Evolutionary conservation across 2,797 vertebrate species (phyloP), one percentile per base, ranked within the genome.

Genomic region (Argentina silus): DNA sequence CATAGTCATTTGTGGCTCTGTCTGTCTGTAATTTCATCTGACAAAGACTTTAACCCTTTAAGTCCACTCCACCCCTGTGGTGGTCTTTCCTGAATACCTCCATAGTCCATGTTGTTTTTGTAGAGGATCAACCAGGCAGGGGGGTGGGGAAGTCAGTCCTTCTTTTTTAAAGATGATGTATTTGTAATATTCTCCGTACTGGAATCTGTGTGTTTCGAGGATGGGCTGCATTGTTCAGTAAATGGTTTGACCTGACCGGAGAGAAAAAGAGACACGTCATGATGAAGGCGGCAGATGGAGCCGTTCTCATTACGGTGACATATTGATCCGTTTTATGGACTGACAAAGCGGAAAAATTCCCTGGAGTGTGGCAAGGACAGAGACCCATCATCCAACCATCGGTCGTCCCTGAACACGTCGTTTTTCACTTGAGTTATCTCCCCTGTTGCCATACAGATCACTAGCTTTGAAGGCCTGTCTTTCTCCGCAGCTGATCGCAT

Each of bases 1-100:
- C 12, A 73, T 50, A 64, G 11, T 12, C 3, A 0, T 12, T 36
- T 36, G 44, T 59, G 69, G 23, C 73, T 72, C 11, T 21, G 44
- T 64, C 70, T 80, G 55, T 87, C 74, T 80, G 71, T 67, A 57
- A 61, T 68, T 81, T 83, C 76, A 85, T 82, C 74, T 50, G 0
- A 21, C 73, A 27, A 82, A 78, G 79, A 74, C 74, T 74, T 72
- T 72, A 44, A 62, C 45, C 47, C 21, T 9, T 67, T 50, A 48
- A 66, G 7, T 50, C 45, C 10, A 23, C 44, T 5, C 19, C 7
- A 17, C 3, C 19, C 21, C 44, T 47, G 17, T 17, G 1, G 19
- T 48, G 12, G 19, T 66, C 45, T n/a, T 66, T 21, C 19, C 45
- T 48, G 45, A 7, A 27, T 36, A 36, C 27, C 27, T 36, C 27